Evolutionary conservation across 2,797 vertebrate species (phyloP).

Genomic region (Phylloscopus collybita): DNA sequence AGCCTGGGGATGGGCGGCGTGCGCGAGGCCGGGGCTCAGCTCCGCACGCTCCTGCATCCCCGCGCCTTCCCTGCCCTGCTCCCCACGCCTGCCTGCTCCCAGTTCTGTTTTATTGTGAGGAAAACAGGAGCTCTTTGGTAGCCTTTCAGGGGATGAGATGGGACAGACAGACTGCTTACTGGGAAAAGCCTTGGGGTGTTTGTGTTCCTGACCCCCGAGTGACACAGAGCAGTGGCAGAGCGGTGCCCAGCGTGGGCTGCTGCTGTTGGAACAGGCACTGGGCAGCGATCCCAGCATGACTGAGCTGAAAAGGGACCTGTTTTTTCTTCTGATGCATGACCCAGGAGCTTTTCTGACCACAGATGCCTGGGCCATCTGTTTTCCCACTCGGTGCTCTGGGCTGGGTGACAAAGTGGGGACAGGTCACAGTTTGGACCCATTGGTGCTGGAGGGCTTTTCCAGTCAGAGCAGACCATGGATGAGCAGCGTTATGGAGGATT

Average conservation of each 20-base stretch:
- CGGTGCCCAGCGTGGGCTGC: not conserved
- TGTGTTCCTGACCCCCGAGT: not conserved
- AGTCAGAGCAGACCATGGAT: fast-evolving
- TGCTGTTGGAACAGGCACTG: not conserved
- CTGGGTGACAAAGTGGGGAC: not conserved
- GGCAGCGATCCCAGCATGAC: not conserved
- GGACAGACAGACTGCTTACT: not conserved
- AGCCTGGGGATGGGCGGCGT: not conserved
- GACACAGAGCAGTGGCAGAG: not conserved
- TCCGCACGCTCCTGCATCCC: fast-evolving
- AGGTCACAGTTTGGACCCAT: fast-evolving
- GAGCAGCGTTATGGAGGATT: not conserved
- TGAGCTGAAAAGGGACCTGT: not conserved
- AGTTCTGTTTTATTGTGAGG: fast-evolving
- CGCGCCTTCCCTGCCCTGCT: not conserved
- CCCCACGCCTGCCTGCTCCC: not conserved
- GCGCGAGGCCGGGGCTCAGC: not conserved
- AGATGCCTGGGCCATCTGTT: fast-evolving
- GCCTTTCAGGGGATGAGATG: not conserved
- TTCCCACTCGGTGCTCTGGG: not conserved
- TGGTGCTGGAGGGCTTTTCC: not conserved
- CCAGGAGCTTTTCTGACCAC: not conserved
- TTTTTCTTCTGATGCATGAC: not conserved
- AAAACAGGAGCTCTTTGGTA: not conserved
- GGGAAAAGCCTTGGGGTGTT: not conserved